Conservation (phyloP, 2,888 invertebrate species). For the Tortricodes alternella region DNA sequence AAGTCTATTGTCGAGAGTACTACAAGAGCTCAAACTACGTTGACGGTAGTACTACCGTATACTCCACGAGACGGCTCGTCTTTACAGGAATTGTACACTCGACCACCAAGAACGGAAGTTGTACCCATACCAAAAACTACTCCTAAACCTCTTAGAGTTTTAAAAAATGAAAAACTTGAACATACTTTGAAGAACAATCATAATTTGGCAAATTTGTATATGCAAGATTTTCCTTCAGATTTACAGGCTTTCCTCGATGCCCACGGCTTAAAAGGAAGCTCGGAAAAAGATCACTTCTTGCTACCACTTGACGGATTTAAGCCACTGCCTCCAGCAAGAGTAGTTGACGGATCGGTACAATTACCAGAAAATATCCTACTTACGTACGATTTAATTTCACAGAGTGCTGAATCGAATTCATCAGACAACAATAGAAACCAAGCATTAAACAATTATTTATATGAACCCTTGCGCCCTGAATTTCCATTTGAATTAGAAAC, state of each 20-base stretch:
- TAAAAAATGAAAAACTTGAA: slow-evolving; percentile 48
- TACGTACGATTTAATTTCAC: slow-evolving; percentile 67
- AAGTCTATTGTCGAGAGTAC: slow-evolving; percentile 49
- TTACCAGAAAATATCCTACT: slow-evolving; percentile 73
- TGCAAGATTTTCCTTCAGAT: slow-evolving; percentile 61
- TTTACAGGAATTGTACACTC: slow-evolving; percentile 85
- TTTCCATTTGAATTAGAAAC: slow-evolving; percentile 67
- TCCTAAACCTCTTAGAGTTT: slow-evolving; percentile 47
- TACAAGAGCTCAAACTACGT: slow-evolving; percentile 62
- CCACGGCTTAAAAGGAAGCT: slow-evolving; percentile 65
- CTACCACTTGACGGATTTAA: slow-evolving; percentile 75
- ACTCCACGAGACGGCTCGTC: slow-evolving; percentile 81
- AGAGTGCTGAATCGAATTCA: slow-evolving; percentile 47
- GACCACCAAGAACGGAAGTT: slow-evolving; percentile 84
- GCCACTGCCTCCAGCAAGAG: slow-evolving; percentile 66
- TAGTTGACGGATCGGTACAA: slow-evolving; percentile 66
- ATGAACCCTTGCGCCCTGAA: slow-evolving; percentile 66
- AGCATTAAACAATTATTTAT: slow-evolving; percentile 60
- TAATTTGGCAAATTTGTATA: slow-evolving; percentile 48
- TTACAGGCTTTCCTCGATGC: slow-evolving; percentile 68
- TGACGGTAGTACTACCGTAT: slow-evolving; percentile 87
- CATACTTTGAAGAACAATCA: slow-evolving; percentile 50
- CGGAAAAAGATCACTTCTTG: slow-evolving; percentile 67
- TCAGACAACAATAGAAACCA: slow-evolving; percentile 41
- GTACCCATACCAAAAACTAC: slow-evolving; percentile 63